Conservation (phyloP, 1,140 invertebrate species). For the Tachypleus tridentatus region DNA sequence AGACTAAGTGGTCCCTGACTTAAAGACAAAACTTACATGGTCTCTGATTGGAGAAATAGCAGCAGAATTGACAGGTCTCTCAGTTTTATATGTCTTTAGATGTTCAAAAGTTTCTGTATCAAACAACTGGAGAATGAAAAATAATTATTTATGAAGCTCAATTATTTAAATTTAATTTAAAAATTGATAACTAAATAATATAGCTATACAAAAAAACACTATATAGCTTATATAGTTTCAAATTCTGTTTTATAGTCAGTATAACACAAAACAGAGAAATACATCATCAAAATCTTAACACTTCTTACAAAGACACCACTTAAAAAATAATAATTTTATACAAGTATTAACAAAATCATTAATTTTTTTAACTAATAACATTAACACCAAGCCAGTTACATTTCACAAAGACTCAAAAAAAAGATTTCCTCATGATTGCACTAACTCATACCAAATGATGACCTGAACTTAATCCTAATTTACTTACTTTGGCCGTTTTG, state of each 20-base stretch:
- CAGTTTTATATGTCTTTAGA: slow-evolving; percentile 91
- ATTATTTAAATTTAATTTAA: background rate
- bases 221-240: background rate
- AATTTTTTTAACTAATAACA: too few relatives aligned
- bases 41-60: slow-evolving; percentile 86
- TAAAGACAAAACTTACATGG: slow-evolving; percentile 50
- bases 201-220: background rate
- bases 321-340: too few relatives aligned
- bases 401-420: too few relatives aligned
- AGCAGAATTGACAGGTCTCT: slow-evolving; percentile 91
- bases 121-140: slow-evolving; percentile 48
- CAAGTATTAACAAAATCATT: too few relatives aligned
- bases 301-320: too few relatives aligned
- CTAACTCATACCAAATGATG: too few relatives aligned
- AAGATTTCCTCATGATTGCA: too few relatives aligned
- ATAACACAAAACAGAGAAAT: too few relatives aligned
- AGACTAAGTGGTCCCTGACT: too few relatives aligned
- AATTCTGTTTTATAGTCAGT: too few relatives aligned
- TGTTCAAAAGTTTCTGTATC: slow-evolving; percentile 69
- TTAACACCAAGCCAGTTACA: background rate
- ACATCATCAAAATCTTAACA: too few relatives aligned
- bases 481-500: slow-evolving; percentile 62
- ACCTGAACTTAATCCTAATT: background rate
- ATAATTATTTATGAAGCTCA: background rate
- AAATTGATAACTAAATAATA: too few relatives aligned